phyloP scores from a whole-genome alignment of 2,113 vertebrate species.

The Heloderma charlesbogerti region DNA sequence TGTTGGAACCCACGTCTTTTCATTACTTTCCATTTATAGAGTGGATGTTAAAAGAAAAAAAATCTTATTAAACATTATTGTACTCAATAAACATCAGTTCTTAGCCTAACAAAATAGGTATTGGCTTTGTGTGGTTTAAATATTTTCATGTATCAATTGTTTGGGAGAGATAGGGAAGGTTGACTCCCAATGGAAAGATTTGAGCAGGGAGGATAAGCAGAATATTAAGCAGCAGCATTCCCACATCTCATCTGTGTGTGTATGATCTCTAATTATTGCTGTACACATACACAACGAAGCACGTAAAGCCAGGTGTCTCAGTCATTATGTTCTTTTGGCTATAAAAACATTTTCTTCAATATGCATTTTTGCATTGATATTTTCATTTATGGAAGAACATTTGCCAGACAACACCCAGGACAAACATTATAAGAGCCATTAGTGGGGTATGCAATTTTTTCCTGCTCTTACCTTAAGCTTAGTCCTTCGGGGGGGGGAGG shows the following conservation, averaged over 20 bases:
- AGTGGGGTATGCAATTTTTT: conserved; percentile 25
- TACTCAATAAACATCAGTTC: neutral
- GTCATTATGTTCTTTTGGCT: conserved; percentile 44
- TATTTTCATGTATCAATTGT: conserved; percentile 42
- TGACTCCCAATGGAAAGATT: conserved; percentile 45
- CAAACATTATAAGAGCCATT: conserved; percentile 34
- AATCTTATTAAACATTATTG: rapidly evolving
- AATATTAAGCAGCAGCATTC: conserved; percentile 67
- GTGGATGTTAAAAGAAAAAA: neutral
- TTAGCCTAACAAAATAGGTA: neutral
- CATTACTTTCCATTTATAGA: neutral
- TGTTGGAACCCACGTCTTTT: neutral
- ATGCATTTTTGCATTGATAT: conserved; percentile 6
- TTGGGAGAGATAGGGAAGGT: conserved; percentile 39
- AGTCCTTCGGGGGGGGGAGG: neutral
- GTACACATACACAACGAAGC: conserved; percentile 42
- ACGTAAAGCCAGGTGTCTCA: conserved; percentile 58
- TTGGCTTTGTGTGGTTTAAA: neutral
- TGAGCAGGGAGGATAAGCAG: conserved; percentile 47
- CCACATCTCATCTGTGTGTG: conserved; percentile 54
- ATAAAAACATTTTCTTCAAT: conserved; percentile 22
- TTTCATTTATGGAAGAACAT: neutral
- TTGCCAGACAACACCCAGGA: conserved; percentile 27
- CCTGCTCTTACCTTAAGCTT: neutral
- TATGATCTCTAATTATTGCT: conserved; percentile 50